Conservation (phyloP, 2,797 vertebrate species). For the Jordanella pulchra region DNA sequence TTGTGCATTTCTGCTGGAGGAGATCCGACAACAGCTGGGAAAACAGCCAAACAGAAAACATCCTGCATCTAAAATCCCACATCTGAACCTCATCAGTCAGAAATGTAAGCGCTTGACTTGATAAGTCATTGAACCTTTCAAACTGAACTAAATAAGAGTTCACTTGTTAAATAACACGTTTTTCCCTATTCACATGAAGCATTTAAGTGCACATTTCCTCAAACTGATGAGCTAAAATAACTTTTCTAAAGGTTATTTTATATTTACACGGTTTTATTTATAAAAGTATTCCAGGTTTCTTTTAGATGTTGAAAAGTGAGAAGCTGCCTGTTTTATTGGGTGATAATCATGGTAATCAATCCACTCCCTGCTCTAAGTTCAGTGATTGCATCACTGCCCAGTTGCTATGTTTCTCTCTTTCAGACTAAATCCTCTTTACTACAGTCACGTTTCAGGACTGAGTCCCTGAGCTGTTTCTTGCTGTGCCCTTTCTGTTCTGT, state of each 20-base stretch:
- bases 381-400: constrained; percentile 52
- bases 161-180: not conserved
- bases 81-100: constrained; percentile 12
- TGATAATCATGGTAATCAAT: constrained; percentile 48
- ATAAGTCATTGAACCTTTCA: constrained; percentile 13
- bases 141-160: constrained; percentile 1
- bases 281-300: not conserved
- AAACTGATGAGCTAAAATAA: not conserved
- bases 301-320: constrained; percentile 11
- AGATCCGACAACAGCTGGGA: constrained; percentile 49
- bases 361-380: constrained; percentile 31
- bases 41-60: constrained; percentile 51
- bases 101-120: constrained; percentile 19
- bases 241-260: not conserved
- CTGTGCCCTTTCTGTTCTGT: constrained; percentile 36
- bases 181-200: not conserved
- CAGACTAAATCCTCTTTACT: constrained; percentile 58
- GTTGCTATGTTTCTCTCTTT: constrained; percentile 44
- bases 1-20: constrained; percentile 51
- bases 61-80: constrained; percentile 30
- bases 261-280: not conserved
- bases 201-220: not conserved
- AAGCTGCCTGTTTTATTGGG: constrained; percentile 32
- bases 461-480: constrained; percentile 25
- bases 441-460: constrained; percentile 60